Conservation (phyloP, 2,113 vertebrate genomes). For the Oreocharis arfaki region DNA sequence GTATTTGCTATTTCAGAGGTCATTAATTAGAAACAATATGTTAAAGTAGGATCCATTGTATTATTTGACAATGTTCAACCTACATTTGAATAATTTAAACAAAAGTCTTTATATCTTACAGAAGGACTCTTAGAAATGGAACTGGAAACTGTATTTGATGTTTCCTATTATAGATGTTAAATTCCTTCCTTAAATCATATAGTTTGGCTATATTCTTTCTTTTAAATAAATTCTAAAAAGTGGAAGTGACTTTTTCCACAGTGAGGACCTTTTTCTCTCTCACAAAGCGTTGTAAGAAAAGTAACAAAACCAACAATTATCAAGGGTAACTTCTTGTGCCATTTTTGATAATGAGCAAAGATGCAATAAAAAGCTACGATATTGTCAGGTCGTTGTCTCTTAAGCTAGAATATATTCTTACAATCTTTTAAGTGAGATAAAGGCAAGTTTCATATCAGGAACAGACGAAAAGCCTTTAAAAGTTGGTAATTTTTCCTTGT, state of each 20-base stretch:
- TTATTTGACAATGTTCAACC: constrained; percentile 44
- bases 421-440: not conserved
- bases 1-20: constrained; percentile 6
- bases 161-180: constrained; percentile 39
- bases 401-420: not conserved
- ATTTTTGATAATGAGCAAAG: not conserved
- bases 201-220: not conserved
- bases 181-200: constrained; percentile 13
- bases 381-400: not conserved
- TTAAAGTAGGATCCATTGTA: not conserved
- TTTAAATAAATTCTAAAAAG: not conserved
- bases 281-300: not conserved
- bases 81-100: constrained; percentile 62
- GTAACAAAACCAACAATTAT: not conserved
- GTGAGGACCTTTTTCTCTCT: not conserved
- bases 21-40: not conserved
- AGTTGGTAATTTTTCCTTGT: not conserved
- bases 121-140: constrained; percentile 15
- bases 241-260: constrained; percentile 16
- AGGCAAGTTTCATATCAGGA: not conserved
- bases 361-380: not conserved
- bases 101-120: not conserved
- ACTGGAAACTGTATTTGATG: constrained; percentile 41
- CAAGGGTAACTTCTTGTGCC: not conserved
- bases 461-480: not conserved